Conservation (phyloP, 92 coral and sea anemone genomes). For the Heliopora coerulea region DNA sequence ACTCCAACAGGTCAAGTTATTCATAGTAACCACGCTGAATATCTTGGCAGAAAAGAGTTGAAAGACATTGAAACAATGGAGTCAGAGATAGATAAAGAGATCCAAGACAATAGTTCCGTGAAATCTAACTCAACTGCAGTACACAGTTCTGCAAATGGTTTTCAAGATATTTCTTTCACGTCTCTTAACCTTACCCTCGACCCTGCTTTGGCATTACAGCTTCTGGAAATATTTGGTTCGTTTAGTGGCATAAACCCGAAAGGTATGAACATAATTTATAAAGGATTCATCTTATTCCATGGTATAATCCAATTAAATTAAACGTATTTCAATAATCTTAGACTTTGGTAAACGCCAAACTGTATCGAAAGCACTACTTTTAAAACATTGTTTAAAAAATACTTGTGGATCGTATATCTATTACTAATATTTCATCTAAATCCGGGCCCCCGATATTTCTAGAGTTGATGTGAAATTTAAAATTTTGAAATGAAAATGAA, state of each 20-base stretch:
- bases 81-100: neutral
- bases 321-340: no score
- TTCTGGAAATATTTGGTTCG: slow-evolving; percentile 86
- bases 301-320: no score
- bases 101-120: neutral
- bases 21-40: neutral
- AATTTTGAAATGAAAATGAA: no score
- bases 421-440: no score
- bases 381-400: no score
- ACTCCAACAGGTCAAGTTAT: neutral
- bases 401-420: no score
- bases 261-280: slow-evolving; percentile 61
- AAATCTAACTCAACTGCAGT: neutral
- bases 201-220: slow-evolving; percentile 91
- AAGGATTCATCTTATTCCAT: no score
- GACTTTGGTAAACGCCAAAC: no score
- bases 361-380: no score
- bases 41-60: neutral
- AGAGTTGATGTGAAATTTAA: no score
- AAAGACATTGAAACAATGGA: neutral
- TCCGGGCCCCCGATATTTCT: no score
- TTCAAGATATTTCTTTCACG: slow-evolving; percentile 19
- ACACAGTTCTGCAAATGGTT: slow-evolving; percentile 17
- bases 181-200: slow-evolving; percentile 78
- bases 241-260: slow-evolving; percentile 62